Base-by-base conservation (phyloP, 2,797 vertebrate genomes). In the Gadopsis marmoratus region DNA sequence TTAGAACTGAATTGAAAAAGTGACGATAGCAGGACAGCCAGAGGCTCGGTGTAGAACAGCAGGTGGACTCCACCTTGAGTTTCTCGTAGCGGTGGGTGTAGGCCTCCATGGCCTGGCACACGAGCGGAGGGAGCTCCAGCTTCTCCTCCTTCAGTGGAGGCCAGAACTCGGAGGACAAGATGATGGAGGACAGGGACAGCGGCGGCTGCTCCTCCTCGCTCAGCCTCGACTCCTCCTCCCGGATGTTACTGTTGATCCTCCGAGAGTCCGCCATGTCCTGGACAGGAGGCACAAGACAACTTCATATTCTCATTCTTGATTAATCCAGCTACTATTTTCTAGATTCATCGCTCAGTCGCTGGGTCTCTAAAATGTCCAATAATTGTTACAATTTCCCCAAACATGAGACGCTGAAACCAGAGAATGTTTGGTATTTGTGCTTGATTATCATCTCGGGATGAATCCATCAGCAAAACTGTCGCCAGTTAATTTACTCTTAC, bases 161-260 rank as follows among this genome's bases (percentile, higher is more conserved):
- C 98, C 98, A 99, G 93, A 99, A 99, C 95, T 99, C 98, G 0
- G 97, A 98, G 1, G 97, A 99, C 37, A 99, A 92, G 87, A 99
- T 98, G 84, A 98, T 96, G 0, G 97, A 96, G 0, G 96, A 96
- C 0, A 99, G 96, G n/a, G 95, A 92, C 29, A 99, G 95, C 0
- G 95, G 94, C 0, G 97, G 96, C 90, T 94, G 96, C 86, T 98
- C 96, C 64, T 97, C 97, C 66, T 94, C 93, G 0, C 95, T 94
- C 55, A 97, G 95, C 85, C 96, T 95, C 17, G 97, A 95, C 2
- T 98, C 98, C 89, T 99, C 98, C 63, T 99, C 98, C 0, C 95
- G 96, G 54, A 99, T 97, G 93, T 99, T 99, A 63, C 96, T 93
- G 0, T 99, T 99, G 87, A 99, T 99, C 85, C 98, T 95, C 8